Base-by-base conservation (phyloP, 2,797 vertebrate species). In the Sphaeramia orbicularis region DNA sequence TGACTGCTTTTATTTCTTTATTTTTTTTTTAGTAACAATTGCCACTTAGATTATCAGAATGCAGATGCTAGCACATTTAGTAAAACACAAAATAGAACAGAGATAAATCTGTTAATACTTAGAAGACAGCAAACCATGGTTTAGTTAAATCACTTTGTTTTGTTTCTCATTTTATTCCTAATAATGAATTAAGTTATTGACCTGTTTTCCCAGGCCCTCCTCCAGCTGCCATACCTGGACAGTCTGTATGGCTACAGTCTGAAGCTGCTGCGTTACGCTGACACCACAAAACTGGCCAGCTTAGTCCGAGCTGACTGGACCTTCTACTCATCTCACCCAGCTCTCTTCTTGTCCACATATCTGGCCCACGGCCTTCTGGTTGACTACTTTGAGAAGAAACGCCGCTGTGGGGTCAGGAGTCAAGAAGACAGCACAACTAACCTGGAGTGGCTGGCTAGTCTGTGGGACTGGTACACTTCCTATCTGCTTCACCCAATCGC, bases 391-490 rank as follows among this genome's bases (percentile, higher is more conserved):
- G 97, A 99, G 92, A 99, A 97, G 90, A 99, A 97, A 68, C 94
- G 97, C 15, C 94, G 96, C 66, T 90, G 91, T 10, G 76, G 80
- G 1, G 7, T 64, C 56, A 41, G 87, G 63, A 88, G 92, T 56
- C 87, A 88, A 0, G 96, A 96, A 60, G 96, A 98, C 89, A 97
- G 95, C 14, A 95, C 94, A 10, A 99, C 97, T 76, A 99, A 99
- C 71, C 86, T 99, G 49, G 97, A 99, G 83, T 99, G 97, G 97
- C 85, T 99, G 52, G 97, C 96, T 3, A 99, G 96, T 74, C 94
- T 99, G 76, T 99, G 98, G 98, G 98, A 99, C 87, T 99, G 97
- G 97, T 99, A 98, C 84, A 95, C 96, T 8, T 99, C 96, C 86
- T 99, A 95, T 80, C 88, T 99, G 76, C 96, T 98, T 74, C 96